Conservation (phyloP, 2,888 invertebrate genomes). For the Neoaliturus tenellus region DNA sequence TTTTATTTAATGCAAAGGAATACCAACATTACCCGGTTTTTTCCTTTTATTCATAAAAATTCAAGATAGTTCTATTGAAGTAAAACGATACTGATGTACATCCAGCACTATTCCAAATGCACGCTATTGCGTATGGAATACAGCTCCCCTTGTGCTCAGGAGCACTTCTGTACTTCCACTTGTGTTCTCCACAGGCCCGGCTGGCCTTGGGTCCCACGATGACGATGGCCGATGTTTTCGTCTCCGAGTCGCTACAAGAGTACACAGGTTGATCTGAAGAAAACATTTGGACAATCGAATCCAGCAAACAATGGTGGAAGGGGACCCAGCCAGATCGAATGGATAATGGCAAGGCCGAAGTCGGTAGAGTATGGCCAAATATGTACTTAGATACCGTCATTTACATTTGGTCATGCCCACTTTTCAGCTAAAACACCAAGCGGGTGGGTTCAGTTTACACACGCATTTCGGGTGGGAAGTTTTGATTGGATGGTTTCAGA, state of each 20-base stretch:
- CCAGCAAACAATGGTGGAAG: constrained; percentile 38
- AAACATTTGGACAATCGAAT: constrained; percentile 47
- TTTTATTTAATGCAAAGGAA: too few relatives aligned
- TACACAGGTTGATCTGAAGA: constrained; percentile 52
- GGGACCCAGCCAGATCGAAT: constrained; percentile 41
- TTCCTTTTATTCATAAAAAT: too few relatives aligned
- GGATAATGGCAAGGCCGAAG: constrained; percentile 35
- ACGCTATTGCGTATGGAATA: too few relatives aligned
- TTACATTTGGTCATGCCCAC: constrained; percentile 35
- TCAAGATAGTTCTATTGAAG: too few relatives aligned
- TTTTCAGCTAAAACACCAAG: neutral
- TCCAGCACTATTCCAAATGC: too few relatives aligned
- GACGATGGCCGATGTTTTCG: constrained; percentile 24
- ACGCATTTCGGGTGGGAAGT: neutral
- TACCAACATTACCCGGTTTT: too few relatives aligned
- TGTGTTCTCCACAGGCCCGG: neutral
- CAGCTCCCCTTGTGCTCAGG: too few relatives aligned
- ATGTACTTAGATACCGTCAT: constrained; percentile 21
- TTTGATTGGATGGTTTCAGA: too few relatives aligned
- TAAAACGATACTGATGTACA: too few relatives aligned
- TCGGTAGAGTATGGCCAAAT: constrained; percentile 21
- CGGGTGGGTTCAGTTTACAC: neutral
- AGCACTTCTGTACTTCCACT: too few relatives aligned
- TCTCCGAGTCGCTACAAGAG: constrained; percentile 20
- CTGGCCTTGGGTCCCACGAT: constrained; percentile 21